phyloP scores from a whole-genome alignment of 2,797 vertebrate species.

The Peromyscus attwateri region DNA sequence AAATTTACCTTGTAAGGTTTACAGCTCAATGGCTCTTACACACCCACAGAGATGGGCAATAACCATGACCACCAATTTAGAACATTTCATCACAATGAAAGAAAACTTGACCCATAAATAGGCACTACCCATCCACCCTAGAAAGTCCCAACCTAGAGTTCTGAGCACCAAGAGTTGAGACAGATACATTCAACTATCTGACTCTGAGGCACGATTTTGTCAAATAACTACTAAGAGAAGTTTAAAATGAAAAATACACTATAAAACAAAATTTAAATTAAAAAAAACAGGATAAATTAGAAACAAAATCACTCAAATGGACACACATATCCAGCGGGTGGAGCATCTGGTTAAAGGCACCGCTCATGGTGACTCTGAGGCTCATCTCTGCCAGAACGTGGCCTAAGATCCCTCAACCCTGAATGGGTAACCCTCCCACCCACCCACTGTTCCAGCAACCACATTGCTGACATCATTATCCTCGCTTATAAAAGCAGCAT shows the following conservation, averaged over 20 bases:
- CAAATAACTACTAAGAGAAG: background rate
- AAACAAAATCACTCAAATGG: background rate
- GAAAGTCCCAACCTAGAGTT: background rate
- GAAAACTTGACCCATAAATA: background rate
- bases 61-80: background rate
- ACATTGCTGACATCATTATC: background rate
- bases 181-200: background rate
- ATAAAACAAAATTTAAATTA: constrained; percentile 7
- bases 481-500: background rate
- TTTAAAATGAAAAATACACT: background rate
- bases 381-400: background rate
- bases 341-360: background rate
- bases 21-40: background rate
- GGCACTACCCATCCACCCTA: background rate
- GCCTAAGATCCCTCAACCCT: background rate
- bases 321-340: background rate
- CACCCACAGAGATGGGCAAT: background rate
- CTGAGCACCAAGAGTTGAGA: background rate
- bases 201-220: background rate
- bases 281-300: background rate
- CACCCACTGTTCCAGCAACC: too few species aligned
- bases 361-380: fast-evolving
- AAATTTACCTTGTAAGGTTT: background rate
- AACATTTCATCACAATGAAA: background rate
- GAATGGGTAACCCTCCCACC: too few species aligned